Conservation (phyloP, 2,113 vertebrate species). For the Forbesichthys papilliferus region DNA sequence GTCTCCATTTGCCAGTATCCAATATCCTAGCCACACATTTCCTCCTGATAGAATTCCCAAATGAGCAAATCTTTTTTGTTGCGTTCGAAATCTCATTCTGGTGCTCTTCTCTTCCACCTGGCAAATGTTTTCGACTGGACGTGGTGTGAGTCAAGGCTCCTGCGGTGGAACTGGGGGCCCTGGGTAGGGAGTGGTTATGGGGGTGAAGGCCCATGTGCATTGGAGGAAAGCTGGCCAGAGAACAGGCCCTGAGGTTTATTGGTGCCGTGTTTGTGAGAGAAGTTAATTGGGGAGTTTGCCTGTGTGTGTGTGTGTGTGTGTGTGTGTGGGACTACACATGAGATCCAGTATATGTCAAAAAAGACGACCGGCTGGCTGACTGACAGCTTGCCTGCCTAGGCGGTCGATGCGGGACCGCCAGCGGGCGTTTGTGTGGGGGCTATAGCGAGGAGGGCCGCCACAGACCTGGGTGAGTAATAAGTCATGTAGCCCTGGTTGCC, state of each 20-base stretch:
- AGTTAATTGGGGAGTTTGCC: background rate
- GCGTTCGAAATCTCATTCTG: conserved; percentile 1
- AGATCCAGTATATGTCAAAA: conserved; percentile 19
- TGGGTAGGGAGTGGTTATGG: conserved; percentile 5
- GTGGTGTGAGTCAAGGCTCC: conserved; percentile 60
- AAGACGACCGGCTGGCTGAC: conserved; percentile 26
- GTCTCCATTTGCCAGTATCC: too few relatives aligned
- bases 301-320: background rate
- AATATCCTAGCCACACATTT: background rate
- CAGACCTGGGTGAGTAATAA: conserved; percentile 56
- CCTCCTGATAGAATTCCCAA: background rate
- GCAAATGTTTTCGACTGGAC: conserved; percentile 57
- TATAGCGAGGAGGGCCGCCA: conserved; percentile 39
- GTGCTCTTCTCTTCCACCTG: conserved; percentile 56
- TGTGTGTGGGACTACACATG: background rate
- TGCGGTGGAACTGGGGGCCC: conserved; percentile 46
- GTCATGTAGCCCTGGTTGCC: conserved; percentile 37
- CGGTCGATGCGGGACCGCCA: conserved; percentile 8
- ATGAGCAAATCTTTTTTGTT: background rate
- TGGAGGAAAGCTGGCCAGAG: conserved; percentile 7
- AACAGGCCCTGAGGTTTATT: conserved; percentile 2
- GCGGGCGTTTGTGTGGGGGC: conserved; percentile 38
- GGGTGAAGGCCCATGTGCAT: conserved; percentile 7
- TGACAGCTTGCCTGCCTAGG: conserved; percentile 7
- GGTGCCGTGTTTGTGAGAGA: conserved; percentile 2